Evolutionary conservation across 2,797 vertebrate genomes (phyloP).

Genomic region (Phoeniculus purpureus): DNA sequence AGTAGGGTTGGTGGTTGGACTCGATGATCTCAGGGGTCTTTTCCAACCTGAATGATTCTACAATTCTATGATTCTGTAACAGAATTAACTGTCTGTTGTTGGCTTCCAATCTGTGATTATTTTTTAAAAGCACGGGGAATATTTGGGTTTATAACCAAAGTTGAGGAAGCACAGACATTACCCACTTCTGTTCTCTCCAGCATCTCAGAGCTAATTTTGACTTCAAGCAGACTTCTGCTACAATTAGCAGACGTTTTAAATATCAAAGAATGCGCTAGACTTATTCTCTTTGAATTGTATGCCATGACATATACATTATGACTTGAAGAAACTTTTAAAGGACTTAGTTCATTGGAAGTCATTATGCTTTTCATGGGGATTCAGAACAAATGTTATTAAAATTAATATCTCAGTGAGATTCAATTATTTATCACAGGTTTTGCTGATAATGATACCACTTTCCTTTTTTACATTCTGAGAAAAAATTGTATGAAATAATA

Average conservation of each 20-base stretch:
- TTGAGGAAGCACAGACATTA: not conserved
- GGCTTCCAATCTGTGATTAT: not conserved
- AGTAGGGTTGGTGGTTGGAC: too few relatives aligned
- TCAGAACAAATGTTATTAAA: conserved; percentile 66
- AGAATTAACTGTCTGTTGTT: not conserved
- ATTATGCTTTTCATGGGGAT: conserved; percentile 56
- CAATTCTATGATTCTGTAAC: too few relatives aligned
- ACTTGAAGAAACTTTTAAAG: conserved; percentile 55
- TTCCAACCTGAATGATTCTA: too few relatives aligned
- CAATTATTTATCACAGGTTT: conserved; percentile 69
- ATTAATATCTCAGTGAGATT: conserved; percentile 62
- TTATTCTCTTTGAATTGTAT: conserved; percentile 55
- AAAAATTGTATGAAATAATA: conserved; percentile 52
- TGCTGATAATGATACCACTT: conserved; percentile 61
- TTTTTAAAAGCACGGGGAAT: not conserved
- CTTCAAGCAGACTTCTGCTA: conserved; percentile 26
- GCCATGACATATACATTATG: not conserved
- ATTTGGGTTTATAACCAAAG: not conserved
- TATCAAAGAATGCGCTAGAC: conserved; percentile 48
- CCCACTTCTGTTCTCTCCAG: not conserved
- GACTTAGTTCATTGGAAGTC: conserved; percentile 35
- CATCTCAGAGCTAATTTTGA: conserved; percentile 1
- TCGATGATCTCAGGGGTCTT: too few relatives aligned
- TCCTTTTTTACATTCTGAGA: conserved; percentile 39
- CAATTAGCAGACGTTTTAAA: conserved; percentile 29